Base-by-base conservation (phyloP, 2,797 vertebrate species). In the Hephaestus fuliginosus region DNA sequence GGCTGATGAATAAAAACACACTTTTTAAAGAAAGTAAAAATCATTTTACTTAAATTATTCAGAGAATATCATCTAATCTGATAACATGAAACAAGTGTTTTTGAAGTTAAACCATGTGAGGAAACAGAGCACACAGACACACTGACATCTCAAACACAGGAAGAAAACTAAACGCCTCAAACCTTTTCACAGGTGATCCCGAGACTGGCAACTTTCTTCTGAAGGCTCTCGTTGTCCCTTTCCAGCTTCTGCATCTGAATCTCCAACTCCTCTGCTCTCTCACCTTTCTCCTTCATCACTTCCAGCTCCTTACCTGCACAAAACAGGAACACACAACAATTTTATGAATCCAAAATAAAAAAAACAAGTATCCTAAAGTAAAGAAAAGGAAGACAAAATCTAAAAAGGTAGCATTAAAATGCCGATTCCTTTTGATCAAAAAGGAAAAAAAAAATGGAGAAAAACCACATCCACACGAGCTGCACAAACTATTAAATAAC, bases 171-270 rank as follows among this genome's bases (percentile, higher is more conserved):
- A 70, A 62, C 18, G 10, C 91, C 68, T 65, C 95, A 90, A 1
- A 97, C 95, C 95, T 98, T 99, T 90, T 99, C 97, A 91, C 98
- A 99, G 39, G 96, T 97, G 85, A 98, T 98, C 84, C 96, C 96
- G 81, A 99, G 95, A 71, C 95, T 97, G 51, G 97, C 95, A 56
- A 98, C 95, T 83, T 96, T 97, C 92, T 99, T 99, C 93, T 99
- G 98, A 74, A 99, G 93, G 44, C 93, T 92, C 86, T 99, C 98
- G 0, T 98, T 99, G 85, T 99, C 98, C 44, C 97, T 96, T 90
- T 97, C 96, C 88, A 99, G 92, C 74, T 91, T 97, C 74, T 96
- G 96, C 20, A 97, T 81, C 83, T 96, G 96, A 7, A 96, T 92
- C 91, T 99, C 98, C 58, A 99, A 90, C 87, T 99, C 98, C 74